These are phyloP conservation scores for Boulengeromyrus knoepffleri DNA, from an alignment of 2,113 vertebrate species.

Conservation along the genomic window DNA sequence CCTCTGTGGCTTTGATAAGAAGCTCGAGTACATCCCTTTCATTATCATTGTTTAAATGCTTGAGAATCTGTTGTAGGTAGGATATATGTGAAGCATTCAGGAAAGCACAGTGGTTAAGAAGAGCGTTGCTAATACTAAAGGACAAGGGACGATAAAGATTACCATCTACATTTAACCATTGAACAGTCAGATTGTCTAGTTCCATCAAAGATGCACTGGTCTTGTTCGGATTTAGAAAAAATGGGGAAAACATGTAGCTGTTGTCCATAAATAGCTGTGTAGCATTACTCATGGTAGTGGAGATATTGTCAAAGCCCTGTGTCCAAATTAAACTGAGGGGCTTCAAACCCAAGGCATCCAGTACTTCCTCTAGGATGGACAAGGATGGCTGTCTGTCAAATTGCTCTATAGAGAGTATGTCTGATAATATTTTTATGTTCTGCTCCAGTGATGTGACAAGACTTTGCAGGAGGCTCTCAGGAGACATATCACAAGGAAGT, in stretches of 20 bases:
- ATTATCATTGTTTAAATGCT: slow-evolving; percentile 47
- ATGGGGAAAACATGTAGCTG: slow-evolving; percentile 38
- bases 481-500: slow-evolving; percentile 28
- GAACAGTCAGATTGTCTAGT: slow-evolving; percentile 39
- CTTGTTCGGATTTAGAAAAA: slow-evolving; percentile 6
- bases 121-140: slow-evolving; percentile 39
- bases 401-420: slow-evolving; percentile 18
- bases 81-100: slow-evolving; percentile 35
- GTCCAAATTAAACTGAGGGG: slow-evolving; percentile 41
- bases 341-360: slow-evolving; percentile 42
- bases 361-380: slow-evolving; percentile 32
- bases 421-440: slow-evolving; percentile 30
- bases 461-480: slow-evolving; percentile 36
- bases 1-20: slow-evolving; percentile 43
- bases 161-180: slow-evolving; percentile 43
- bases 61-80: slow-evolving; percentile 33
- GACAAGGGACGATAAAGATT: slow-evolving; percentile 45
- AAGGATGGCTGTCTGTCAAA: slow-evolving; percentile 32
- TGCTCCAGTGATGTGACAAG: slow-evolving; percentile 39
- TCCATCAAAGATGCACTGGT: slow-evolving; percentile 39
- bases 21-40: slow-evolving; percentile 39
- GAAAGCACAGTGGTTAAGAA: slow-evolving; percentile 43
- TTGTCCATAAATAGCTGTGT: slow-evolving; percentile 34
- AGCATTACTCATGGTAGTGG: slow-evolving; percentile 33
- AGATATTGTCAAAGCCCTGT: slow-evolving; percentile 26